Conservation (phyloP, 2,888 invertebrate genomes). For the Allacma fusca region DNA sequence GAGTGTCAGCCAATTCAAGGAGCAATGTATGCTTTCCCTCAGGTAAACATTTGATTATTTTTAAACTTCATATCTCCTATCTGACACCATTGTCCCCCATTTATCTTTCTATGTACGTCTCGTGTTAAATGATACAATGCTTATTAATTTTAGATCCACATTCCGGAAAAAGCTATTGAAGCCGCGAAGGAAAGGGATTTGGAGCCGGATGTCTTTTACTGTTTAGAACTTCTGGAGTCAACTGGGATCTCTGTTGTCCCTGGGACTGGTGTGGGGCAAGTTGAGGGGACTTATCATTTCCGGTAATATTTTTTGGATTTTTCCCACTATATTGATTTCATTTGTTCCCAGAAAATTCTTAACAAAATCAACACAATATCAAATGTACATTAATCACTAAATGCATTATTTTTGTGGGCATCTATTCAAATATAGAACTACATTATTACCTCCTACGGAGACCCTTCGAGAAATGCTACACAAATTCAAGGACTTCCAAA, state of each 20-base stretch:
- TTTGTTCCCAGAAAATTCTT: too few species aligned
- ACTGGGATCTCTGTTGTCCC: conserved; percentile 94
- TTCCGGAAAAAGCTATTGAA: conserved; percentile 84
- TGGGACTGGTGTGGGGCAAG: conserved; percentile 95
- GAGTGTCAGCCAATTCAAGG: too few species aligned
- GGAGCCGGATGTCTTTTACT: conserved; percentile 90
- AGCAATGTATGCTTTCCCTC: too few species aligned
- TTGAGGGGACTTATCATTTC: conserved; percentile 93
- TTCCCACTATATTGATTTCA: background rate
- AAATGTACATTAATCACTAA: too few species aligned
- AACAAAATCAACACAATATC: too few species aligned
- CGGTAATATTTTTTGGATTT: conserved; percentile 65
- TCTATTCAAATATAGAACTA: conserved; percentile 71
- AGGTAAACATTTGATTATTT: too few species aligned
- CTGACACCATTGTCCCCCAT: too few species aligned
- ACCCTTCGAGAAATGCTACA: conserved; percentile 75
- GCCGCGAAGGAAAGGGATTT: conserved; percentile 79
- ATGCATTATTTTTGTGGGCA: background rate
- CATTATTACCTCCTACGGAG: conserved; percentile 89
- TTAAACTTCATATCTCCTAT: too few species aligned
- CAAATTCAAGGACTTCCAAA: conserved; percentile 85
- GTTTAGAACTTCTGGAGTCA: conserved; percentile 86
- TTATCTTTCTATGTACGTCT: too few species aligned
- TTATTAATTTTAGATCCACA: conserved; percentile 68
- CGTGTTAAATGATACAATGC: too few species aligned